A percentile compares a stretch with the other conserved stretches of the same genome.
phyloP scores from a whole-genome alignment of 2,888 invertebrate genomes.

The Spatulosminthurus flaviceps region DNA sequence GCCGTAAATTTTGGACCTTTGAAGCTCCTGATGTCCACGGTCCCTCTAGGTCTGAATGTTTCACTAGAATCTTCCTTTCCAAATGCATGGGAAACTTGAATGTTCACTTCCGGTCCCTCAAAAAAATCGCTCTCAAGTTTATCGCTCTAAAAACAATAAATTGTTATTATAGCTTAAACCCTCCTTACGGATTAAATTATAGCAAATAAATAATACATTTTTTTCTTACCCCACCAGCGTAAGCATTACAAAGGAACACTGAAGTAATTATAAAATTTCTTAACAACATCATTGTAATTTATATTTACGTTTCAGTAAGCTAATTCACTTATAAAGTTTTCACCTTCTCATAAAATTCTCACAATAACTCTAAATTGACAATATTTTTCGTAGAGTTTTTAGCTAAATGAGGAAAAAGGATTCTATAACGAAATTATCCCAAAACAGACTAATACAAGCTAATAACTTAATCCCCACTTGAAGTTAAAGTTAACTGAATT shows the following conservation, averaged over 20 bases:
- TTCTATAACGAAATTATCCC: no score
- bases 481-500: no score
- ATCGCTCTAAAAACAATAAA: conserved; percentile 53
- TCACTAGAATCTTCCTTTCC: conserved; percentile 41
- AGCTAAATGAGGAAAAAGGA: no score
- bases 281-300: background rate
- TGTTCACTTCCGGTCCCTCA: conserved; percentile 57
- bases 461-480: no score
- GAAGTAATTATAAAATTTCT: background rate
- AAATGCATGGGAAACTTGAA: conserved; percentile 58
- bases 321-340: no score
- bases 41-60: conserved; percentile 53
- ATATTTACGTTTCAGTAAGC: background rate
- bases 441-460: no score
- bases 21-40: conserved; percentile 56
- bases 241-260: background rate
- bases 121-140: conserved; percentile 61
- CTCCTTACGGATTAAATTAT: no score
- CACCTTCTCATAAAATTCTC: no score
- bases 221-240: conserved; percentile 7
- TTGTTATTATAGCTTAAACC: no score
- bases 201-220: no score
- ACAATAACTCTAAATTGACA: no score
- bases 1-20: conserved; percentile 57
- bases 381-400: no score